These are phyloP conservation scores for Drosophila ustulata DNA, from an alignment of 2,888 invertebrate genomes.

Conservation along the genomic window DNA sequence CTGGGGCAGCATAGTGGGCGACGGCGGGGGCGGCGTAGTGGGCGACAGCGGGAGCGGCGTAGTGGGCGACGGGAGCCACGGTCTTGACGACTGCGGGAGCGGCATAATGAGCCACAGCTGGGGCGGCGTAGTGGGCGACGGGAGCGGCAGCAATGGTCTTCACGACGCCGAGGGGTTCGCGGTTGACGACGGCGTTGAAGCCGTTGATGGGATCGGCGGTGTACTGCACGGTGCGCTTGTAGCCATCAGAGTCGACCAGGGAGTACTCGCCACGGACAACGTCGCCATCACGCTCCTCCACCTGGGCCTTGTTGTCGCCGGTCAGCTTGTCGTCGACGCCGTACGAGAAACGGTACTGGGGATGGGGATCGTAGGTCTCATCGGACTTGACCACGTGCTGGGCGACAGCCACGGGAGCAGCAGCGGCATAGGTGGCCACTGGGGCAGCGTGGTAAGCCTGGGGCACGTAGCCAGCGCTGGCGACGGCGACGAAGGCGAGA, in stretches of 20 bases:
- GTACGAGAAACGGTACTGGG: constrained; percentile 83
- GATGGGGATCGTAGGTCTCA: constrained; percentile 81
- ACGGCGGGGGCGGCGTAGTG: too few relatives aligned
- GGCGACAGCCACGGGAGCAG: constrained; percentile 75
- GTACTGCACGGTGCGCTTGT: constrained; percentile 81
- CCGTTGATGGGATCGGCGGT: constrained; percentile 82
- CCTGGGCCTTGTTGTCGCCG: constrained; percentile 83
- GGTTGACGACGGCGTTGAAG: constrained; percentile 83
- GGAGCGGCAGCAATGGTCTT: constrained; percentile 50
- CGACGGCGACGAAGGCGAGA: constrained; percentile 79
- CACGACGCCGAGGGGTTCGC: constrained; percentile 71
- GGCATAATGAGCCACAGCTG: constrained; percentile 50
- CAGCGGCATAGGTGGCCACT: constrained; percentile 66
- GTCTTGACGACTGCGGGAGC: constrained; percentile 27
- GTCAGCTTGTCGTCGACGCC: constrained; percentile 82
- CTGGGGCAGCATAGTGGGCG: constrained; percentile 41
- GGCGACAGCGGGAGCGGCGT: constrained; percentile 39
- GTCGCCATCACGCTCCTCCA: constrained; percentile 83
- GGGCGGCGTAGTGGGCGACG: constrained; percentile 51
- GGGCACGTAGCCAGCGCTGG: constrained; percentile 80
- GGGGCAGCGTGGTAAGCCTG: constrained; percentile 70
- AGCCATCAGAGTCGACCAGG: constrained; percentile 83
- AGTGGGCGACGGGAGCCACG: constrained; percentile 45
- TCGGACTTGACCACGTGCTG: constrained; percentile 77
- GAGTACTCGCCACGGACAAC: constrained; percentile 83